Evolutionary conservation across 1,140 invertebrate species (phyloP).

Genomic region (Cotesia typhae): DNA sequence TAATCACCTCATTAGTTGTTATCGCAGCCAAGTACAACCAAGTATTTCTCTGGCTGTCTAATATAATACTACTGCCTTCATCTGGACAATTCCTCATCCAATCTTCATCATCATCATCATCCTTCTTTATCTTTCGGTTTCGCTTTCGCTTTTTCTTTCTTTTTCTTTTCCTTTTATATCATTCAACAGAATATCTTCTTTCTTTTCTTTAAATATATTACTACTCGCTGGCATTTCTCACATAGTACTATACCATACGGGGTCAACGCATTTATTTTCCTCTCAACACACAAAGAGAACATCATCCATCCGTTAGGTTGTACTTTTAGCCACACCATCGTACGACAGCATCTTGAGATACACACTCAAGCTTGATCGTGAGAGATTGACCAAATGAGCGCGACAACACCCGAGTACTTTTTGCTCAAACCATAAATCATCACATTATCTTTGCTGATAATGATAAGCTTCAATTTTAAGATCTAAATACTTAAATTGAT

Average conservation of each 20-base stretch:
- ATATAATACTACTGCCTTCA: constrained; percentile 13
- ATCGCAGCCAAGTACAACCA: constrained; percentile 29
- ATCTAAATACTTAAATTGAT: too few relatives aligned
- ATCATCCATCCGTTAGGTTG: constrained; percentile 6
- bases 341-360: constrained; percentile 5
- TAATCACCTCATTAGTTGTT: constrained; percentile 47
- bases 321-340: not conserved
- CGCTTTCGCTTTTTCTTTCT: not conserved
- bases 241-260: constrained; percentile 1
- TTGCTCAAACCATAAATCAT: constrained; percentile 8
- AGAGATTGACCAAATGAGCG: constrained; percentile 9
- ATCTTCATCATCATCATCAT: constrained; percentile 4
- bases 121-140: constrained; percentile 12
- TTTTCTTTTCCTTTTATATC: constrained; percentile 1
- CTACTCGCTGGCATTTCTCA: constrained; percentile 9
- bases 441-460: too few relatives aligned
- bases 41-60: constrained; percentile 17
- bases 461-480: too few relatives aligned
- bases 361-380: constrained; percentile 12
- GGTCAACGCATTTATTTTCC: constrained; percentile 35
- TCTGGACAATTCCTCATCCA: constrained; percentile 1
- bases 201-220: not conserved
- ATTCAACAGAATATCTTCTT: not conserved
- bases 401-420: not conserved
- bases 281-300: not conserved